phyloP scores from a whole-genome alignment of 2,113 vertebrate genomes.

The Elanoides forficatus region DNA sequence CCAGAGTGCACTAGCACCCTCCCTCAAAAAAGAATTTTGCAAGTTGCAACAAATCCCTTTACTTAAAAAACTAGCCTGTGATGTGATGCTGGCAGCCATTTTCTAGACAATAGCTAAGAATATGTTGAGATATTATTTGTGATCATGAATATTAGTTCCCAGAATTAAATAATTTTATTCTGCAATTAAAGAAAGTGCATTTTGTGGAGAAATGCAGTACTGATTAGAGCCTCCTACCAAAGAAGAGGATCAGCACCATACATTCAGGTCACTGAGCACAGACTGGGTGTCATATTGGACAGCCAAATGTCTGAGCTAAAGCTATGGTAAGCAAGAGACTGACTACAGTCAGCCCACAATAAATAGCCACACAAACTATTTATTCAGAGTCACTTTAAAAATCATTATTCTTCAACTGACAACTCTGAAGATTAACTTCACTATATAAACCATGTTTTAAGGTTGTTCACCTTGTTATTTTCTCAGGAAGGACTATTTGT shows the following conservation, averaged over 20 bases:
- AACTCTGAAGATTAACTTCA: background rate
- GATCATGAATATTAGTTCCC: background rate
- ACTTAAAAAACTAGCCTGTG: background rate
- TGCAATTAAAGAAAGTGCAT: background rate
- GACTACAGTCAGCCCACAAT: background rate
- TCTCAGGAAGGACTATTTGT: background rate
- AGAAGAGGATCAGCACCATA: background rate
- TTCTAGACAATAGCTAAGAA: background rate
- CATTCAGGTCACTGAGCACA: background rate
- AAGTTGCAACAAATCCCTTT: background rate
- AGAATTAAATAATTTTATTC: background rate
- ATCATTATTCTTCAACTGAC: background rate
- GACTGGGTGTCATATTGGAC: background rate
- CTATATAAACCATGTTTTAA: background rate
- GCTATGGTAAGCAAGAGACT: background rate
- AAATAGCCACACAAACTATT: background rate
- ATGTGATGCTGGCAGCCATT: background rate
- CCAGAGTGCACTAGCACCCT: background rate
- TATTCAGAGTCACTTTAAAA: background rate
- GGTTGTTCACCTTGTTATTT: background rate
- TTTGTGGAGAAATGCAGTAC: background rate
- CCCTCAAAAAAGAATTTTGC: background rate
- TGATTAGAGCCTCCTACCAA: background rate
- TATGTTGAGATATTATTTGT: background rate
- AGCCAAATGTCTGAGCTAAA: background rate